Evolutionary conservation across 1,140 invertebrate genomes (phyloP), one percentile per base, ranked within the genome.

Genomic region (Solen grandis): DNA sequence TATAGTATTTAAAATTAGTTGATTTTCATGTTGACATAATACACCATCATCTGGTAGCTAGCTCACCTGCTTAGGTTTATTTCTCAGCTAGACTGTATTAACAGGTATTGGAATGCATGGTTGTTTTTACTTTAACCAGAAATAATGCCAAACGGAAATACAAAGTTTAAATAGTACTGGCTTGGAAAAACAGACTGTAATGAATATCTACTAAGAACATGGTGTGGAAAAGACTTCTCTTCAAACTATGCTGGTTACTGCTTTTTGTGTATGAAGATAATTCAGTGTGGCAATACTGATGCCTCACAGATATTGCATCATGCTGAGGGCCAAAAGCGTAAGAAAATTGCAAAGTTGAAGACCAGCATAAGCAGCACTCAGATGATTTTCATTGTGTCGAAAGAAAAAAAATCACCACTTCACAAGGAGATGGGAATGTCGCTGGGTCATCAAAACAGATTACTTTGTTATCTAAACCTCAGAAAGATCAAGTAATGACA

Each of bases 401-500:
- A 59, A 10, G 29, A 10, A 27, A 59, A 13, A 59, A 59, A 59
- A 13, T 27, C 10, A 14, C 57, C 8, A 59, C 57, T 22, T 59
- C 57, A 59, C 57, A 59, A 25, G 57, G 57, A 13, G 57, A 27
- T 59, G 57, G 57, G 25, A 27, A 59, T 59, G 57, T 25, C 29
- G 10, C 57, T 59, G 57, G 57, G 29, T 25, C 57, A 10, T 65
- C 62, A 65, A 65, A 65, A 65, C 5, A 65, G 62, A 65, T 65
- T 35, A 25, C 62, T 31, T 22, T 59, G 57, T 22, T 59, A 25
- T 13, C 57, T 25, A 59, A 59, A 22, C 25, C 57, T 13, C 57
- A 59, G 57, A 59, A 59, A 59, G 57, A 59, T 25, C 57, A 59
- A 59, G 57, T 59, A 25, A 59, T 59, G 57, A 59, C 57, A 59